Base-by-base conservation (phyloP, 2,113 vertebrate genomes). In the Alaudala cheleensis region DNA sequence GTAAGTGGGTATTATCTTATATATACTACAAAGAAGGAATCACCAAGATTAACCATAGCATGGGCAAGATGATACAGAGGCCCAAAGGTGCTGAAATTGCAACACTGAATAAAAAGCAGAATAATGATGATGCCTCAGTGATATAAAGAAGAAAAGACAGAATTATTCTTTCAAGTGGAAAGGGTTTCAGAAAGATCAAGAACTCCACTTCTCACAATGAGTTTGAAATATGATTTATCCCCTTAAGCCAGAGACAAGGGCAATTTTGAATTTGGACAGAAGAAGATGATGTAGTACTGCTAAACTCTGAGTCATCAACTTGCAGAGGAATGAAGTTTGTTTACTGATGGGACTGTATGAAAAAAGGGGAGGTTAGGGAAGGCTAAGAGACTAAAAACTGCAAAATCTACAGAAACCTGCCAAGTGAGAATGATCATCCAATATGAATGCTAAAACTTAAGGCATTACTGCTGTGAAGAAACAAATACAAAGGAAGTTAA, bases 61-160 rank as follows among this genome's bases (percentile, higher is more conserved):
- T 3, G 10, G 42, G n/a, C 14, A 50, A 67, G n/a, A 44, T 25
- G 16, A 37, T 25, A 51, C 0, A 72, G 25, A 62, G 8, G 28
- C 31, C 26, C 29, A 78, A 60, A 88, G 31, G 14, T 70, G 39
- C 16, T 88, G 16, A 88, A 88, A 53, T n/a, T 65, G 70, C 14
- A 93, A 45, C 9, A 37, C 11, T 39, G 29, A 91, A 78, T 56
- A 50, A 90, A 79, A 86, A 86, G 49, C 11, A 80, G 45, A 85
- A 73, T 44, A 65, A 80, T 10, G 24, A 57, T 6, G 16, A 60
- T 57, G 39, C 6, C 31, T 40, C 37, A 28, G 47, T 54, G 54
- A 70, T 10, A 69, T 2, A 39, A 40, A 42, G 19, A 44, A 12
- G 15, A 79, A 50, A 76, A 1, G 0, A 83, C 2, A 42, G 5